These are phyloP conservation scores for Nicator chloris DNA, from an alignment of 2,113 vertebrate species.

Conservation along the genomic window DNA sequence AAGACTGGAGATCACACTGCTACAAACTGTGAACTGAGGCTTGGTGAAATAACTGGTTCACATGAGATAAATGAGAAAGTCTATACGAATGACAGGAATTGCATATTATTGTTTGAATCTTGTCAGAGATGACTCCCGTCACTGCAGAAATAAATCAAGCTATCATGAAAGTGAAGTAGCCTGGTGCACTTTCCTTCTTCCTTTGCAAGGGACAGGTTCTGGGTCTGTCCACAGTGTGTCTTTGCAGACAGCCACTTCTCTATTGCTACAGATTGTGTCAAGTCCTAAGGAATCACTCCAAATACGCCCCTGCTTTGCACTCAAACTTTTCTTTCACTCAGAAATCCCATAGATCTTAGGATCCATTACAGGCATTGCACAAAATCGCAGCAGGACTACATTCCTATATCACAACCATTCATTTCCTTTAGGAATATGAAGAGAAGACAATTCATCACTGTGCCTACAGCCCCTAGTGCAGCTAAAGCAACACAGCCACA, in stretches of 20 bases:
- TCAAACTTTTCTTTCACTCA: not conserved
- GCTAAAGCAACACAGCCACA: not conserved
- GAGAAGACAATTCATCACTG: not conserved
- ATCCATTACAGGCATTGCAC: not conserved
- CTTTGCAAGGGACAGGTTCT: not conserved
- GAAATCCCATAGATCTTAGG: not conserved
- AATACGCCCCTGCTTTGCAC: not conserved
- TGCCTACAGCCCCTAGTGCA: not conserved
- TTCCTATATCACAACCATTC: not conserved
- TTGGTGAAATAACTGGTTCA: not conserved
- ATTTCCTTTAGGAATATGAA: not conserved
- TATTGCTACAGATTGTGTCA: not conserved
- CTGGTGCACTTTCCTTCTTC: not conserved
- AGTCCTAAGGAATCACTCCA: not conserved
- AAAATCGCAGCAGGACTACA: not conserved
- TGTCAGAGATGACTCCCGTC: not conserved
- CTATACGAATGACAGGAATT: not conserved
- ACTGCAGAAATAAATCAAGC: not conserved
- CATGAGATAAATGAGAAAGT: not conserved
- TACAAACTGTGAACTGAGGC: not conserved
- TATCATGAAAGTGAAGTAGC: rapidly evolving
- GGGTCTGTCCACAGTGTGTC: not conserved
- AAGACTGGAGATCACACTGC: not conserved
- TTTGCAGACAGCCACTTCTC: not conserved
- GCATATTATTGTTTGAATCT: not conserved